Conservation (phyloP, 92 coral and sea anemone genomes). For the Nematostella vectensis region DNA sequence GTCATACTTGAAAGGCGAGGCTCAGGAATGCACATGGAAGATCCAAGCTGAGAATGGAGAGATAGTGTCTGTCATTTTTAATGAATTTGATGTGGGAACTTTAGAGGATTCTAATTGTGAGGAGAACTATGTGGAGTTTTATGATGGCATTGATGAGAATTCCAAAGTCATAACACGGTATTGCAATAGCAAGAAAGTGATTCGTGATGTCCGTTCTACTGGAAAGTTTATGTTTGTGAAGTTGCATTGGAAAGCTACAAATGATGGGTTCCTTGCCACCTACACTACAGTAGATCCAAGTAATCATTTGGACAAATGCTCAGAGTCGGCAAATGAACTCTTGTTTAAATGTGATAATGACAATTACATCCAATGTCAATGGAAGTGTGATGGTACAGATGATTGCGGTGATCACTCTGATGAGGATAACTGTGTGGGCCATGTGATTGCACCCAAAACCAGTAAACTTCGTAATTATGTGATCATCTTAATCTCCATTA, state of each 20-base stretch:
- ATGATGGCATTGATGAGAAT: conserved; percentile 36
- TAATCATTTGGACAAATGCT: conserved; percentile 48
- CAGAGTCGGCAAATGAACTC: conserved; percentile 37
- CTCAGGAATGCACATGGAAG: conserved; percentile 64
- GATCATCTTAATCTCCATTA: conserved; percentile 59
- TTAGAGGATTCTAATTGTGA: conserved; percentile 19
- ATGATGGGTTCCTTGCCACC: conserved; percentile 63
- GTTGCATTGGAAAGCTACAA: conserved; percentile 34
- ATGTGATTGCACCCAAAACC: not conserved
- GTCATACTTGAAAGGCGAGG: conserved; percentile 14
- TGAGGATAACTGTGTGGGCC: conserved; percentile 39
- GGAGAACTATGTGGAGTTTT: conserved; percentile 42
- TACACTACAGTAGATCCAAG: conserved; percentile 56
- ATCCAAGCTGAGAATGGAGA: conserved; percentile 49
- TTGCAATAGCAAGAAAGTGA: conserved; percentile 29
- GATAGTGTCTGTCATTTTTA: conserved; percentile 46
- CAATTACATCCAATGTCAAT: conserved; percentile 49
- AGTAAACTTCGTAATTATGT: conserved; percentile 50
- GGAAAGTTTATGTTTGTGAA: conserved; percentile 44
- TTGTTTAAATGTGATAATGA: conserved; percentile 55
- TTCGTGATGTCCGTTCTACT: conserved; percentile 34
- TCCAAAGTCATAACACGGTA: conserved; percentile 37
- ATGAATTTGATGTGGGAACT: conserved; percentile 39
- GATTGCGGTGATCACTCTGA: conserved; percentile 80
- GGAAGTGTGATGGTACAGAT: conserved; percentile 77